phyloP scores from a whole-genome alignment of 2,888 invertebrate genomes.

The Eugnorisma glareosa region DNA sequence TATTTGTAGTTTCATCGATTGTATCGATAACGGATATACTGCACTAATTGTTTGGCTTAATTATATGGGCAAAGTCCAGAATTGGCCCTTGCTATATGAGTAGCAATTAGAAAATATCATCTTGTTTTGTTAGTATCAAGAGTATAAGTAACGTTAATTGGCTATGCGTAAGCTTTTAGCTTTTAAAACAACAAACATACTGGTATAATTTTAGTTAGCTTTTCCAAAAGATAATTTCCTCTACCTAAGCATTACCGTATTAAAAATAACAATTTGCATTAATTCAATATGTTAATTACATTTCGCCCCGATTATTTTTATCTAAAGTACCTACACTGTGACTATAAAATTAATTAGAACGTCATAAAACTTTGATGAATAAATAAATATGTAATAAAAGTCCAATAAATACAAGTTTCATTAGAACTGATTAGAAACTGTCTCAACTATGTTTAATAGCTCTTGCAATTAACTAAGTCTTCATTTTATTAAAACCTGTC shows the following conservation, averaged over 20 bases:
- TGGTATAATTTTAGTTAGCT: slow-evolving; percentile 4
- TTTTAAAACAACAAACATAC: slow-evolving; percentile 2
- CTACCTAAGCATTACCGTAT: slow-evolving; percentile 4
- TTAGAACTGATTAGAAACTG: slow-evolving; percentile 7
- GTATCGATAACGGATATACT: slow-evolving; percentile 55
- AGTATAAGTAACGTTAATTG: slow-evolving; percentile 1
- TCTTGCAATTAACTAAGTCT: slow-evolving; percentile 3
- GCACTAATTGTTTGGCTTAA: slow-evolving; percentile 40
- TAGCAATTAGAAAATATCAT: not conserved
- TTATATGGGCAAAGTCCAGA: slow-evolving; percentile 36
- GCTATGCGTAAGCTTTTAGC: not conserved
- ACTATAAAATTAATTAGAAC: slow-evolving; percentile 35
- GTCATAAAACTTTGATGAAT: slow-evolving; percentile 23
- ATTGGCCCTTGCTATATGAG: not conserved
- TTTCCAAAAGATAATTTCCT: not conserved
- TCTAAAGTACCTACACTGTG: slow-evolving; percentile 21
- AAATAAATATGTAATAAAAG: slow-evolving; percentile 8
- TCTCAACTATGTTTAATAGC: not conserved
- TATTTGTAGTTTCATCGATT: slow-evolving; percentile 59
- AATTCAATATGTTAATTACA: slow-evolving; percentile 24
- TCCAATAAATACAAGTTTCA: slow-evolving; percentile 2
- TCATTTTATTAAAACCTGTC: not conserved
- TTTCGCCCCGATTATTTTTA: slow-evolving; percentile 28
- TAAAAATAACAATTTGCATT: slow-evolving; percentile 16
- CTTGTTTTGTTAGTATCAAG: not conserved